Percentiles rank a stretch among this genome's conserved stretches.
These are phyloP conservation scores for Ispidina lecontei DNA, from an alignment of 2,797 vertebrate species.

Conservation along the genomic window DNA sequence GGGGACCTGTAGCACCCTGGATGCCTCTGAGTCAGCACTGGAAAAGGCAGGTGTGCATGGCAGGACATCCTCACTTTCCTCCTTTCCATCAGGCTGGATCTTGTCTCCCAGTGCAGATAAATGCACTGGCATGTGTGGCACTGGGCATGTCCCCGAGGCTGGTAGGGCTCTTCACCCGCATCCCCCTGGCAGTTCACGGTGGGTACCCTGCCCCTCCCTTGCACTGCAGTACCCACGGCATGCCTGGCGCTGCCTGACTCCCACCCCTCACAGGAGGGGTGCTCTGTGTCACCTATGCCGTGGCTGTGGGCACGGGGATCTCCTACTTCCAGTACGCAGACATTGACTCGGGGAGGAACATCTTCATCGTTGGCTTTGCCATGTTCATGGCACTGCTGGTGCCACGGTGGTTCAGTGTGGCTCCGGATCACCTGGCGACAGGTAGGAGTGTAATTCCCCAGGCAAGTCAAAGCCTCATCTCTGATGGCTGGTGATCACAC, in stretches of 20 bases:
- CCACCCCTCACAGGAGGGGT: slow-evolving; percentile 77
- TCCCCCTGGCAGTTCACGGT: slow-evolving; percentile 84
- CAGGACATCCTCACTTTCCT: background rate
- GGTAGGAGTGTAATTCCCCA: slow-evolving; percentile 58
- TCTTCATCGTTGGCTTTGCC: slow-evolving; percentile 87
- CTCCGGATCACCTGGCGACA: slow-evolving; percentile 73
- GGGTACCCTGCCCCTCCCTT: slow-evolving; percentile 6
- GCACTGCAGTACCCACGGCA: rapidly evolving
- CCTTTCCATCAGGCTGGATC: slow-evolving; percentile 76
- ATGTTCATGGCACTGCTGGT: slow-evolving; percentile 87
- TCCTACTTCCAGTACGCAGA: slow-evolving; percentile 85
- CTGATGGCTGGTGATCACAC: no score
- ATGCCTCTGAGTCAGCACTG: background rate
- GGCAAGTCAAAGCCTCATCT: background rate
- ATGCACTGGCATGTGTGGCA: slow-evolving; percentile 71
- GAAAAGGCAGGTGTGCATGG: background rate
- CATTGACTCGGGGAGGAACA: slow-evolving; percentile 87
- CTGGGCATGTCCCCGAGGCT: slow-evolving; percentile 82
- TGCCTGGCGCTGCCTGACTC: background rate
- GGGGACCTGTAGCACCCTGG: background rate
- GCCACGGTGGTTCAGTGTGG: slow-evolving; percentile 78
- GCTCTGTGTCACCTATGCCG: slow-evolving; percentile 82
- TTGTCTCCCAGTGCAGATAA: slow-evolving; percentile 72
- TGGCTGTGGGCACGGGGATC: slow-evolving; percentile 83
- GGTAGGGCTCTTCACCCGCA: slow-evolving; percentile 74